Conservation (phyloP, 2,113 vertebrate genomes). For the Centrocercus urophasianus region DNA sequence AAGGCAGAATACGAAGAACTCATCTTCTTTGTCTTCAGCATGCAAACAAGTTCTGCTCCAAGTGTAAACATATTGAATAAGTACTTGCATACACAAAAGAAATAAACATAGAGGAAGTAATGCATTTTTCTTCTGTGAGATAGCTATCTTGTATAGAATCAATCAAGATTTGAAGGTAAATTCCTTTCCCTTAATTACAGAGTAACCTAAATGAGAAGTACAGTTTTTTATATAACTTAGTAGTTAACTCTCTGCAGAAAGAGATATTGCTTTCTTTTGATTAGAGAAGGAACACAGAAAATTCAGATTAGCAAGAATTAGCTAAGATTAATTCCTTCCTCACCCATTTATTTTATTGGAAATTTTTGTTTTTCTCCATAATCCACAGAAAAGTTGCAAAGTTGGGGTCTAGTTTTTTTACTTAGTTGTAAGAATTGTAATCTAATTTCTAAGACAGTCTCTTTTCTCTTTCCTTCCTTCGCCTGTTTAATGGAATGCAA, state of each 20-base stretch:
- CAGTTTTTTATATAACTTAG: neutral
- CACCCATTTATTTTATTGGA: neutral
- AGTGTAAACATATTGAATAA: neutral
- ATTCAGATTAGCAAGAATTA: neutral
- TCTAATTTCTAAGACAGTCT: too few species aligned
- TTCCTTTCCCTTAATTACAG: neutral
- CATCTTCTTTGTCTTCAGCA: neutral
- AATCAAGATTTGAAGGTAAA: neutral
- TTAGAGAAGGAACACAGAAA: neutral
- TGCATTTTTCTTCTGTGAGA: neutral
- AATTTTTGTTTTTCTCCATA: neutral
- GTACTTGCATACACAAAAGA: neutral
- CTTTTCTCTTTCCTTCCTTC: too few species aligned
- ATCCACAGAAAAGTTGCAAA: neutral
- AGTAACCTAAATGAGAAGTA: neutral
- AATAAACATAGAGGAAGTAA: neutral
- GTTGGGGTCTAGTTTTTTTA: too few species aligned
- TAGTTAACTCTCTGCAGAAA: neutral
- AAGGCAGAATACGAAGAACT: neutral
- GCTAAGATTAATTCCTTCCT: neutral
- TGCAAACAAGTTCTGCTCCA: neutral
- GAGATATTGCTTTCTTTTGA: neutral
- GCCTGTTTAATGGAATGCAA: too few species aligned
- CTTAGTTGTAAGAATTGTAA: too few species aligned
- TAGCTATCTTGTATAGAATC: neutral